Base-by-base conservation (phyloP, 1,140 invertebrate genomes). In the Paralvinella palmiformis region DNA sequence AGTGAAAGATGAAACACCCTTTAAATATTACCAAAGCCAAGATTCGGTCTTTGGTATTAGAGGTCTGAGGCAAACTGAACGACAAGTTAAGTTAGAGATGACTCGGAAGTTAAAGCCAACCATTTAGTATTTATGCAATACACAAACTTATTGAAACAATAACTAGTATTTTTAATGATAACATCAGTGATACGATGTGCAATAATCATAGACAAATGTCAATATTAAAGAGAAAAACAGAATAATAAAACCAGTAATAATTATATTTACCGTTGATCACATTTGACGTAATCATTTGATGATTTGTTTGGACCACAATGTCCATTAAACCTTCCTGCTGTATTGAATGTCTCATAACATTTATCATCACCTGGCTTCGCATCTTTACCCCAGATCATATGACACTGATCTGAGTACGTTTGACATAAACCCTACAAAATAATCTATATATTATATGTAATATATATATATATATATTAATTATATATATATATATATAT, bases 381-480 rank as follows among this genome's bases (percentile, higher is more conserved):
- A 84, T 84, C 80, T 70, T 88, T 86, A 10, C 94, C 94, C 95
- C 95, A 97, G 63, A 97, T 90, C 59, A 86, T 85, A 74, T 90
- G 87, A 77, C 94, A 97, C 75, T 97, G 94, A 13, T 89, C 76
- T 62, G 88, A 85, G 10, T 93, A 77, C 2, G 92, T 93, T 1
- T 94, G 92, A 76, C 95, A 98, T 41, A 88, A 82, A 0, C 94
- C 94, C 69, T n/a, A n/a, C n/a, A n/a, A n/a, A n/a, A n/a, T n/a
- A n/a, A n/a, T n/a, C n/a, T n/a, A n/a, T n/a, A n/a, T n/a, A n/a
- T n/a, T n/a, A n/a, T n/a, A n/a, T n/a, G n/a, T n/a, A n/a, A n/a
- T n/a, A n/a, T n/a, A n/a, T n/a, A n/a, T n/a, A n/a, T n/a, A n/a
- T n/a, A n/a, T n/a, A n/a, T n/a, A n/a, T n/a, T n/a, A n/a, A n/a